Evolutionary conservation across 2,888 invertebrate species (phyloP).

Genomic region (Ophion ventricosus): DNA sequence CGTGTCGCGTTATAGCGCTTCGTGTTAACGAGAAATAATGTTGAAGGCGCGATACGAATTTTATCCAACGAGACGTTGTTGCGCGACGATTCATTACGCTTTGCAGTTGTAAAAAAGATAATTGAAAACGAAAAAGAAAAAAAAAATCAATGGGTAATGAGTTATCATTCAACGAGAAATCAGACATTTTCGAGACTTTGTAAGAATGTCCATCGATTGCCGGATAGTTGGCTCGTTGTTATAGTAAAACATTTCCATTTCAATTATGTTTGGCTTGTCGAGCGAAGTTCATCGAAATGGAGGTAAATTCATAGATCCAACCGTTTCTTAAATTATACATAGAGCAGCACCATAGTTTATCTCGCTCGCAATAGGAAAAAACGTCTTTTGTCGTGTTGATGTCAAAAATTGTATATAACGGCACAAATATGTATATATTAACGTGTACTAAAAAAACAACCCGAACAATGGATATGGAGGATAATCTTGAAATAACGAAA

Average conservation of each 20-base stretch:
- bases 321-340: slow-evolving; percentile 33
- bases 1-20: not conserved
- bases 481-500: slow-evolving; percentile 31
- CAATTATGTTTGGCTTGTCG: slow-evolving; percentile 77
- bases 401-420: slow-evolving; percentile 41
- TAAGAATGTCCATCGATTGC: not conserved
- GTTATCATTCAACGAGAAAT: too few relatives aligned
- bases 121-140: too few relatives aligned
- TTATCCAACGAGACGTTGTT: not conserved
- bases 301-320: slow-evolving; percentile 76
- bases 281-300: slow-evolving; percentile 78
- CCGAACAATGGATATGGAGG: slow-evolving; percentile 30
- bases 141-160: too few relatives aligned
- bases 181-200: too few relatives aligned
- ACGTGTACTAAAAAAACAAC: not conserved
- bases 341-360: slow-evolving; percentile 32
- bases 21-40: not conserved
- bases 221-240: not conserved
- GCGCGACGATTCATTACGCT: not conserved
- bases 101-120: not conserved
- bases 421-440: slow-evolving; percentile 39
- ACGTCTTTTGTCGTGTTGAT: slow-evolving; percentile 31
- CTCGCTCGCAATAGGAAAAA: slow-evolving; percentile 46
- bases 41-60: not conserved
- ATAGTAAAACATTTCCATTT: slow-evolving; percentile 69